These are phyloP conservation scores for Gonioctena quinquepunctata DNA, from an alignment of 1,140 invertebrate genomes.

Conservation along the genomic window DNA sequence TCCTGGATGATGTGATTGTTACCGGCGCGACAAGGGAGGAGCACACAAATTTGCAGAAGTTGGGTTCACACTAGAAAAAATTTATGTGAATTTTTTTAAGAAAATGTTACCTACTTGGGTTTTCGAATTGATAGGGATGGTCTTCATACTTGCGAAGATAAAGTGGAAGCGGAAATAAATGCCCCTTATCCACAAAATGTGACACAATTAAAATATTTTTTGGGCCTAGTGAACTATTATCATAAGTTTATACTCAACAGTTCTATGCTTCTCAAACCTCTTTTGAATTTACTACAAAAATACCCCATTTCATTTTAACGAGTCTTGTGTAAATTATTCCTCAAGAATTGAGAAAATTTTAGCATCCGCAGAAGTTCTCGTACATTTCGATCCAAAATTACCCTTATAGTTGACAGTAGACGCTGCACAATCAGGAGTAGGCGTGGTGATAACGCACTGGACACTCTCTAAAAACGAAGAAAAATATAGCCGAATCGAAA, in stretches of 20 bases:
- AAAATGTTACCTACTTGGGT: background rate
- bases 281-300: constrained; percentile 6
- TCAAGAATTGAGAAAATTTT: constrained; percentile 8
- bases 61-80: background rate
- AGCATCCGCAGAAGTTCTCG: background rate
- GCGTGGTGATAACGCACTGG: background rate
- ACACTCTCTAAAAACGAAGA: background rate
- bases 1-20: constrained; percentile 41
- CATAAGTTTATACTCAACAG: constrained; percentile 46
- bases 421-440: too few species aligned
- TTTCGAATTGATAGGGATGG: background rate
- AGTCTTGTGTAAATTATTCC: background rate
- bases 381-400: background rate
- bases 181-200: constrained; percentile 45
- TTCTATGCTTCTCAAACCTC: constrained; percentile 31
- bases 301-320: background rate
- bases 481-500: background rate
- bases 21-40: background rate
- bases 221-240: constrained; percentile 52
- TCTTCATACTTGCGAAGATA: background rate
- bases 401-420: background rate
- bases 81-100: background rate
- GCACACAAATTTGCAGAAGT: background rate
- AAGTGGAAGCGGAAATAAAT: constrained; percentile 41
- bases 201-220: constrained; percentile 48